Evolutionary conservation across 2,113 vertebrate genomes (phyloP), one percentile per base, ranked within the genome.

Genomic region (Microtus richardsoni): DNA sequence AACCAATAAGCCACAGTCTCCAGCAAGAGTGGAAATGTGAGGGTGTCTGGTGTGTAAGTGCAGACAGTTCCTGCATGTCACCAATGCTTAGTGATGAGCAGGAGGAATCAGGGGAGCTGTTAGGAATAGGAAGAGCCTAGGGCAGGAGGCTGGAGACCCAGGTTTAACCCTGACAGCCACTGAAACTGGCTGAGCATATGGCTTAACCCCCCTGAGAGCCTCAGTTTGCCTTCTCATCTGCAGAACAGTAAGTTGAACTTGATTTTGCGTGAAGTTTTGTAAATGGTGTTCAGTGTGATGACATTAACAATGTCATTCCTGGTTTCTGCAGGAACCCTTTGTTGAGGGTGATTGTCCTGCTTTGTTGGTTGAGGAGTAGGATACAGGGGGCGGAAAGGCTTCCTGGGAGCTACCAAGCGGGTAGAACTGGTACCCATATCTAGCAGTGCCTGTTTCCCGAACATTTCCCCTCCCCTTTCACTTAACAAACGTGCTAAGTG

Each of bases 191-290:
- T 52, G 66, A 92, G 19, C 58, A 58, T 22, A 6, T 58, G 58
- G 58, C 58, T 64, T 87, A 70, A 88, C 13, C 16, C 91, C 13
- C 91, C 70, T 49, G 71, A 91, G 64, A 68, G 41, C 39, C 39
- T 93, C n/a, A 33, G 22, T 91, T 92, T 83, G 22, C 85, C 62
- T 91, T 95, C 44, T 94, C 47, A 47, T 68, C 74, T 93, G 28
- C 90, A 89, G 68, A 86, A 71, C 54, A 64, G 49, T 22, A 14
- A 12, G 17, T 73, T 92, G 83, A 96, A 84, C 70, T 89, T 92
- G 80, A 66, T 41, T 75, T 73, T 94, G 87, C 13, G 54, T 95
- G 95, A 77, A 91, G 79, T 89, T 94, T 13, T 97, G n/a, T 95
- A 66, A 96, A 88, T 26, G 87, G 8, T 91, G 26, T 94, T 89